Evolutionary conservation across 2,113 vertebrate species (phyloP), one percentile per base, ranked within the genome.

Genomic region (Nerophis lumbriciformis): DNA sequence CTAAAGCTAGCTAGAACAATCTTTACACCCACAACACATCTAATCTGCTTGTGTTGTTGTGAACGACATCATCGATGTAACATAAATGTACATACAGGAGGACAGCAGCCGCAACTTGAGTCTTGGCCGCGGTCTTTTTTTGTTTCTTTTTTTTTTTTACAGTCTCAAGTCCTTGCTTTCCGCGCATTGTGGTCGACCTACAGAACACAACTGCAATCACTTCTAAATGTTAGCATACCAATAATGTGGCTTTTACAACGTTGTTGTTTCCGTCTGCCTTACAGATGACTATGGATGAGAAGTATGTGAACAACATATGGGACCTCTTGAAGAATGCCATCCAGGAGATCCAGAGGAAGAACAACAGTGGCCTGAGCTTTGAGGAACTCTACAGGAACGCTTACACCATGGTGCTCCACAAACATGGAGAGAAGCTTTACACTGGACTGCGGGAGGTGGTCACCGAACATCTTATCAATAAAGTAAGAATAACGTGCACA

Each of bases 261-360:
- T 8, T 54, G 35, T 7, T 47, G 8, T 60, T 28, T 19, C 16
- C 19, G 57, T 52, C 71, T 5, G 56, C 36, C 8, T 88, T 91
- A 50, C 89, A 99, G 97, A 99, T 99, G 97, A 98, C 96, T 64
- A 99, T 99, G 96, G 97, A 99, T 88, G 97, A 99, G 82, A 99
- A 98, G 88, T 99, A 99, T 58, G 97, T 99, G 81, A 98, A 98
- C 88, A 99, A 96, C 85, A 99, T 99, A 90, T 99, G 97, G 97
- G 96, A 99, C 89, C 95, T 99, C 74, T 88, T 99, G 65, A 99
- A 99, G 88, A 99, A 99, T 60, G 97, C 97, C 86, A 99, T 99
- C 82, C 97, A 99, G 89, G 97, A 99, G 90, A 99, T 99, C 82
- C 97, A 99, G 90, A 93, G 95, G 81, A 99, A 99, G 87, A 99